Conservation (phyloP, 2,797 vertebrate genomes). For the Schizothorax lantsangensis region DNA sequence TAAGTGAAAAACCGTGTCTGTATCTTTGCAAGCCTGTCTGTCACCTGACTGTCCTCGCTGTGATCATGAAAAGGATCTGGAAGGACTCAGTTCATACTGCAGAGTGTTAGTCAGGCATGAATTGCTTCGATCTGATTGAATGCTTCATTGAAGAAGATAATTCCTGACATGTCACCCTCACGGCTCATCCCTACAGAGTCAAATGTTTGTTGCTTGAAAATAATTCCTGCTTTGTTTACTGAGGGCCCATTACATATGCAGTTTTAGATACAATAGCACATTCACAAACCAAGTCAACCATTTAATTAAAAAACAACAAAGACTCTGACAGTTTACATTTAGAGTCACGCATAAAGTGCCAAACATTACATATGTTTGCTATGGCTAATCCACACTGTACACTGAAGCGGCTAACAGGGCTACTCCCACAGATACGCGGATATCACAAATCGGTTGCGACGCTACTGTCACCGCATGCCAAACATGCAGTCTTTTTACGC, state of each 20-base stretch:
- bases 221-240: conserved; percentile 40
- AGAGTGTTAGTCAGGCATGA: conserved; percentile 51
- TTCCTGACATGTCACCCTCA: conserved; percentile 43
- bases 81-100: conserved; percentile 21
- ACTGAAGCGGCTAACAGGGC: background rate
- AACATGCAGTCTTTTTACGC: conserved; percentile 24
- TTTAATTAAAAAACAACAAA: conserved; percentile 45
- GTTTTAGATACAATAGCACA: conserved; percentile 19
- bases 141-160: conserved; percentile 45
- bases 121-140: conserved; percentile 47
- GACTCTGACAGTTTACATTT: conserved; percentile 33
- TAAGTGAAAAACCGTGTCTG: conserved; percentile 76
- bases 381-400: conserved; percentile 15
- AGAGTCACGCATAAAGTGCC: background rate
- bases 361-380: conserved; percentile 34
- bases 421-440: background rate
- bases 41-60: conserved; percentile 61
- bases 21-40: conserved; percentile 5
- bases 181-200: conserved; percentile 30
- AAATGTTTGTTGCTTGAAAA: conserved; percentile 44
- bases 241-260: conserved; percentile 35
- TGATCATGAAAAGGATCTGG: conserved; percentile 39
- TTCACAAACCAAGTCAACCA: conserved; percentile 46
- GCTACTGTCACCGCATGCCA: conserved; percentile 44
- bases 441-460: conserved; percentile 48